phyloP scores from a whole-genome alignment of 2,797 vertebrate genomes.

The Pristis pectinata region DNA sequence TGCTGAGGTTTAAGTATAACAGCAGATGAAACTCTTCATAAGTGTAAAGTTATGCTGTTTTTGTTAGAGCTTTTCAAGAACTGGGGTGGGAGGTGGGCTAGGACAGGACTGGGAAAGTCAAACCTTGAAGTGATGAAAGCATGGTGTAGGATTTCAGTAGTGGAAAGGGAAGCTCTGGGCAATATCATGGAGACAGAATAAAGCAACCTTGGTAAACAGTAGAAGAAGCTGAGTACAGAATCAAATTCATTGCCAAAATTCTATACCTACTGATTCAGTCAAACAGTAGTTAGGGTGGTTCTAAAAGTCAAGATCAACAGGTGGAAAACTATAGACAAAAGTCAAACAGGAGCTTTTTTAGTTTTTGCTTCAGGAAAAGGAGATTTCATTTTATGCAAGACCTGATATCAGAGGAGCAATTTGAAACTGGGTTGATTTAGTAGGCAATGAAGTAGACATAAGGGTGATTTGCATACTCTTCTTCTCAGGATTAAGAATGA shows the following conservation, averaged over 20 bases:
- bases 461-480: not conserved
- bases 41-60: not conserved
- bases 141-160: not conserved
- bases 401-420: not conserved
- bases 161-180: not conserved
- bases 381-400: not conserved
- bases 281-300: not conserved
- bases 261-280: not conserved
- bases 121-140: not conserved
- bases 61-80: not conserved
- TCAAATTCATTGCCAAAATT: not conserved
- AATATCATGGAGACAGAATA: not conserved
- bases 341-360: not conserved
- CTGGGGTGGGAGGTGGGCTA: not conserved
- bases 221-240: not conserved
- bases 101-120: not conserved
- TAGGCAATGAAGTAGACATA: not conserved
- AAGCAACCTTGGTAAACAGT: not conserved
- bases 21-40: not conserved
- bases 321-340: not conserved
- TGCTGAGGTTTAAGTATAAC: not conserved
- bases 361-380: not conserved
- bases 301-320: not conserved
- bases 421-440: not conserved
- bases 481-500: no score